These are phyloP conservation scores for Hemicordylus capensis DNA, from an alignment of 2,113 vertebrate species.

Conservation along the genomic window DNA sequence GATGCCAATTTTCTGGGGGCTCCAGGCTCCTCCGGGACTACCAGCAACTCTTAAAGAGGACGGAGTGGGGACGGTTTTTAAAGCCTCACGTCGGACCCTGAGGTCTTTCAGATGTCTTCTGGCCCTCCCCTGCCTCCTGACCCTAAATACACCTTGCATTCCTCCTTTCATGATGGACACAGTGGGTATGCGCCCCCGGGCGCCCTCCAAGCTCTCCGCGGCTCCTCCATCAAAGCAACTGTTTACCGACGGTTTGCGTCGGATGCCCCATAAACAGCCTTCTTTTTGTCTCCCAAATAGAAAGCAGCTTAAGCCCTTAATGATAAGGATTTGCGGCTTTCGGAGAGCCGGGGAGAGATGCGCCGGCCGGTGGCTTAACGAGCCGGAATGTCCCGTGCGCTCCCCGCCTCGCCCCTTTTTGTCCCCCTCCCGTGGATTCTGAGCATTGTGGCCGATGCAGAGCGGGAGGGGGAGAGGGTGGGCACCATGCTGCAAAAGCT, in stretches of 20 bases:
- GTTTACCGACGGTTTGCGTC: conserved; percentile 93
- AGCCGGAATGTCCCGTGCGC: conserved; percentile 49
- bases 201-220: conserved; percentile 66
- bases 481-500: conserved; percentile 85
- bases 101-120: conserved; percentile 58
- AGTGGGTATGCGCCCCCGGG: conserved; percentile 74
- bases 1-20: too few relatives aligned
- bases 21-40: too few relatives aligned
- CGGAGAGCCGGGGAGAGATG: conserved; percentile 70
- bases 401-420: conserved; percentile 69
- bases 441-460: conserved; percentile 79
- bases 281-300: conserved; percentile 87
- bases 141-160: conserved; percentile 79
- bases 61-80: conserved; percentile 27
- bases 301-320: conserved; percentile 84
- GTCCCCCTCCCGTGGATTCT: conserved; percentile 74
- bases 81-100: conserved; percentile 47
- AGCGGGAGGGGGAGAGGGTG: conserved; percentile 81
- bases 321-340: conserved; percentile 83
- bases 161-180: conserved; percentile 86
- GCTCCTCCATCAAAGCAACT: conserved; percentile 90
- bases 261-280: conserved; percentile 81
- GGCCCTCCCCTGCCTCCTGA: conserved; percentile 59
- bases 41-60: too few relatives aligned
- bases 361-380: conserved; percentile 69